These are phyloP conservation scores for Chascanopsetta lugubris DNA, from an alignment of 2,113 vertebrate genomes.

Conservation along the genomic window DNA sequence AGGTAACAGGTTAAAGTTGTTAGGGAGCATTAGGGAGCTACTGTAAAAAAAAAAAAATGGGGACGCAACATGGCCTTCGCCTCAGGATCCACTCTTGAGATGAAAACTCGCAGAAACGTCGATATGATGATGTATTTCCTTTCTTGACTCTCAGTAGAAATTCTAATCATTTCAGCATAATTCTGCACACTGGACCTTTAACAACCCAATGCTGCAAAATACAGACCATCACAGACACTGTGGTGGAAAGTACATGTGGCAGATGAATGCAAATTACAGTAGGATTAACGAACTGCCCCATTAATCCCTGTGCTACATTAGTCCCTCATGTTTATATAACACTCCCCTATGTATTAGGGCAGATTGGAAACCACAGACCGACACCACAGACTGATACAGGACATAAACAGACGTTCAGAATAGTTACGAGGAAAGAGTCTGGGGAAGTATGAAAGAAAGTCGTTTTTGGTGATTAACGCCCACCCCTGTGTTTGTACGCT, in stretches of 20 bases:
- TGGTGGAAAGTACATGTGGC: conserved; percentile 6
- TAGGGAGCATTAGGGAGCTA: no score
- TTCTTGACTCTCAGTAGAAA: no score
- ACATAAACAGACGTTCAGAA: background rate
- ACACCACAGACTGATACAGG: background rate
- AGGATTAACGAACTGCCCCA: conserved; percentile 39
- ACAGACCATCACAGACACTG: background rate
- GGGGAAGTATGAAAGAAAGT: no score
- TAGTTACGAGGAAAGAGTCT: no score
- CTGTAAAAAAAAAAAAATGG: no score
- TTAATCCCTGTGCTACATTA: conserved; percentile 46
- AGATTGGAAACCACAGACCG: conserved; percentile 16
- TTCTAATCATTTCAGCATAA: no score
- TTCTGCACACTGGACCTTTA: no score
- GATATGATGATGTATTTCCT: no score
- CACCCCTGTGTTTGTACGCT: conserved; percentile 4
- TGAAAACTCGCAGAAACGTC: no score
- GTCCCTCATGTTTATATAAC: conserved; percentile 15
- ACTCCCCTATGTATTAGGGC: background rate
- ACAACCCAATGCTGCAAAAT: background rate
- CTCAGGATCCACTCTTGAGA: no score
- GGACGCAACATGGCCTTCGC: no score
- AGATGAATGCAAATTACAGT: conserved; percentile 23
- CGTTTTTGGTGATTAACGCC: background rate
- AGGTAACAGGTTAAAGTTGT: no score